phyloP scores from a whole-genome alignment of 2,797 vertebrate genomes.

The Cygnus olor region DNA sequence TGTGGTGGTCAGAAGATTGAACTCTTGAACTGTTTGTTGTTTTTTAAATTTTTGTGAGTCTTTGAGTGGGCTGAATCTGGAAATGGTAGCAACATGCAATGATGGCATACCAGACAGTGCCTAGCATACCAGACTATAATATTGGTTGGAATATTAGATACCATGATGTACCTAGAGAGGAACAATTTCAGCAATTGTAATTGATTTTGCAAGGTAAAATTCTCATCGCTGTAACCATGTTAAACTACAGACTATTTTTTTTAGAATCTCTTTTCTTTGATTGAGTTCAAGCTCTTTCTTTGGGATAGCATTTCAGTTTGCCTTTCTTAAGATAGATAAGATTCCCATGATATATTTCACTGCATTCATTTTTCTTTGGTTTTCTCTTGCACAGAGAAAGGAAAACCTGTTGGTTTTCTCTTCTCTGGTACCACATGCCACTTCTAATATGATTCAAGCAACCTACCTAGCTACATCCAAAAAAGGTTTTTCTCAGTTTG shows the following conservation, averaged over 20 bases:
- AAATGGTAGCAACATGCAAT: background rate
- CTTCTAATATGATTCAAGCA: background rate
- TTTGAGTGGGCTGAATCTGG: background rate
- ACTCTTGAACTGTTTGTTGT: background rate
- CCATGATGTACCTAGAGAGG: background rate
- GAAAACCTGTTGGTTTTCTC: background rate
- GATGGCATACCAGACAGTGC: accelerated
- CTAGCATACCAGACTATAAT: background rate
- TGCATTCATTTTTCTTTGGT: background rate
- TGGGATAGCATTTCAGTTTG: background rate
- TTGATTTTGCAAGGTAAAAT: background rate
- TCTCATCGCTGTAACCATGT: background rate
- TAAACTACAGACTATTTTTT: background rate
- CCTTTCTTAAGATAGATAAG: background rate
- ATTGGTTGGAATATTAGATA: background rate
- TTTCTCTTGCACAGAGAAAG: background rate
- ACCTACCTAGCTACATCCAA: background rate
- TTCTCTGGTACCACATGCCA: background rate
- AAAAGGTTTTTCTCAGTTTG: background rate
- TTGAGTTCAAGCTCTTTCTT: background rate
- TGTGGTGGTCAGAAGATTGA: background rate
- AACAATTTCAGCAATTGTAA: background rate
- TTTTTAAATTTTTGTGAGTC: background rate
- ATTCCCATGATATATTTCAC: background rate
- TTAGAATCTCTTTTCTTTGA: background rate